Conservation (phyloP, 1,140 invertebrate species). For the Calycopis cecrops region DNA sequence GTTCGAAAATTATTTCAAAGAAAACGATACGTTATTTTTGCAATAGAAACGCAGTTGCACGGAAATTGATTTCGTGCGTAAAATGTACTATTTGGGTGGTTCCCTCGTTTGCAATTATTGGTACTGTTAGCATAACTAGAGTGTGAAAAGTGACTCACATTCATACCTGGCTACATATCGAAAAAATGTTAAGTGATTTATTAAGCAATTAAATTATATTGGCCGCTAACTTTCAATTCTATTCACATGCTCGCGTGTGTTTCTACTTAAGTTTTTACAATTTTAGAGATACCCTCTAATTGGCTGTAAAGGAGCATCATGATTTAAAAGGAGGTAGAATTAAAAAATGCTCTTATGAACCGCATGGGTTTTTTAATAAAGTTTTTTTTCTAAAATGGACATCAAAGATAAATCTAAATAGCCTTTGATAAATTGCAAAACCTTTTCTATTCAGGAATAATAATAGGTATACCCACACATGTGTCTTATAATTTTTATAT, state of each 20-base stretch:
- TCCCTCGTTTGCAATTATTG: conserved; percentile 58
- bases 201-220: conserved; percentile 35
- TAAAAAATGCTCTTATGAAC: conserved; percentile 1
- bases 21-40: conserved; percentile 25
- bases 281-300: no score
- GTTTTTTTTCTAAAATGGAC: no score
- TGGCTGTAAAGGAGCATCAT: no score
- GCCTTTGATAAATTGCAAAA: no score
- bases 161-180: conserved; percentile 48
- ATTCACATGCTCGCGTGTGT: background rate
- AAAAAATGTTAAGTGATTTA: conserved; percentile 59
- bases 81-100: conserved; percentile 55
- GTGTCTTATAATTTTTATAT: no score
- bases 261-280: background rate
- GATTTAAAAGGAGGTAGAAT: no score
- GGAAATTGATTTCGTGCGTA: conserved; percentile 53
- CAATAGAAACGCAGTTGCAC: conserved; percentile 55
- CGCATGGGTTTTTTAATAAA: no score
- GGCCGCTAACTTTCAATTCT: conserved; percentile 18
- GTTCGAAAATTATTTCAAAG: conserved; percentile 1
- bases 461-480: no score
- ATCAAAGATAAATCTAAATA: no score
- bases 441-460: no score
- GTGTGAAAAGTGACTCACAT: conserved; percentile 70
- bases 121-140: conserved; percentile 67